phyloP scores from a whole-genome alignment of 2,113 vertebrate species.

The Ammodytes dubius region DNA sequence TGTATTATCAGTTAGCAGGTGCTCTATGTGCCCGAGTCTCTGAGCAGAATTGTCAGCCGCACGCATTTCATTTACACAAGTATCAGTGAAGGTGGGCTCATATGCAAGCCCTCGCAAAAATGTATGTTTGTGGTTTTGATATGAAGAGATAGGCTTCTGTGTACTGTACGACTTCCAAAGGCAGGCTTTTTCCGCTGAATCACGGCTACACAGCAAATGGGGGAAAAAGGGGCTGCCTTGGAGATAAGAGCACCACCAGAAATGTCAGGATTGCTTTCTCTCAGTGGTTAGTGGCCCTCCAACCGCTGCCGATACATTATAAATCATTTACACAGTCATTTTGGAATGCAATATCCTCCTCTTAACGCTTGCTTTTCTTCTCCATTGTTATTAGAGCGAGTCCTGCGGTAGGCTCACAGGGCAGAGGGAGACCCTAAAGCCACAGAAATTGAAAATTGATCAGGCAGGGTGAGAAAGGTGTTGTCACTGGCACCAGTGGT shows the following conservation, averaged over 20 bases:
- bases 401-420: conserved; percentile 51
- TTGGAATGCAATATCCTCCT: conserved; percentile 82
- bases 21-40: conserved; percentile 27
- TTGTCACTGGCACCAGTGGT: conserved; percentile 55
- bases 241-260: conserved; percentile 78
- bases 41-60: conserved; percentile 46
- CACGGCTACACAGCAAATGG: conserved; percentile 51
- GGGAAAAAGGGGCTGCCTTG: conserved; percentile 46
- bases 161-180: conserved; percentile 32
- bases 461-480: conserved; percentile 72
- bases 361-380: conserved; percentile 80
- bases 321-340: conserved; percentile 86
- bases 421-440: conserved; percentile 72
- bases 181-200: conserved; percentile 50
- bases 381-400: conserved; percentile 77
- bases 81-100: conserved; percentile 19
- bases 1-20: conserved; percentile 64
- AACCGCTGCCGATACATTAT: conserved; percentile 79
- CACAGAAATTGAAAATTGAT: conserved; percentile 86
- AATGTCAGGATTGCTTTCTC: conserved; percentile 78
- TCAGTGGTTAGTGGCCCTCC: conserved; percentile 74
- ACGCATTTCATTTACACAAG: conserved; percentile 35
- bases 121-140: conserved; percentile 43
- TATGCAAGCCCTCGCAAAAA: conserved; percentile 36
- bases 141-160: conserved; percentile 28